Evolutionary conservation across 1,140 invertebrate genomes (phyloP), one percentile per base, ranked within the genome.

Genomic region (Diabrotica undecimpunctata): DNA sequence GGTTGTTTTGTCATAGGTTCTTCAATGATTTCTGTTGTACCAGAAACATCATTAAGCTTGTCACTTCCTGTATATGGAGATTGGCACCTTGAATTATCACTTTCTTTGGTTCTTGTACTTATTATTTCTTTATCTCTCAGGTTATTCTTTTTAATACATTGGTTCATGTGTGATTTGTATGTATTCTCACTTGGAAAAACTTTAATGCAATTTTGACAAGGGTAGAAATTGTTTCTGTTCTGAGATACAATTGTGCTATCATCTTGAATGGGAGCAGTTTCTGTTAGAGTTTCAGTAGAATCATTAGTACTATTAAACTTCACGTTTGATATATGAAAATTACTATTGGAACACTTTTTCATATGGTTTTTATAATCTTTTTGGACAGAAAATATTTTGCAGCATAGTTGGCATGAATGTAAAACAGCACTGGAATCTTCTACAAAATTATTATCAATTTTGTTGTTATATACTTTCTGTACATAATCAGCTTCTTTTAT

Each of bases 181-280:
- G 61, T 25, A 52, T 58, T 53, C 57, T 67, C 63, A 6, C 53
- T 62, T 7, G 41, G 61, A 51, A 67, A 67, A 11, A 67, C 61
- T 63, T 63, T 67, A 35, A 50, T 54, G 35, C 66, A 67, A 51
- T 59, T 63, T 38, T 53, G 66, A 39, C 66, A 67, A n/a, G 61
- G 55, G 35, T 66, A 66, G 52, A 53, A 64, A 5, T 54, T 8
- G 13, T 59, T 59, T 13, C 57, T n/a, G 12, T 59, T 59, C 0
- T 37, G 38, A 7, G 57, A 11, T 4, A 53, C 25, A 25, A 2
- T 25, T 25, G 25, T 25, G 25, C 25, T 25, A 4, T 25, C 25
- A 25, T 25, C 25, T 25, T 25, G 25, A 2, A 25, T 4, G 4
- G 25, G 25, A 25, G 4, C 4, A 25, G 25, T 25, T 25, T 25